Evolutionary conservation across 2,888 invertebrate genomes (phyloP), one percentile per base, ranked within the genome.

Genomic region (Andrena hattorfiana): DNA sequence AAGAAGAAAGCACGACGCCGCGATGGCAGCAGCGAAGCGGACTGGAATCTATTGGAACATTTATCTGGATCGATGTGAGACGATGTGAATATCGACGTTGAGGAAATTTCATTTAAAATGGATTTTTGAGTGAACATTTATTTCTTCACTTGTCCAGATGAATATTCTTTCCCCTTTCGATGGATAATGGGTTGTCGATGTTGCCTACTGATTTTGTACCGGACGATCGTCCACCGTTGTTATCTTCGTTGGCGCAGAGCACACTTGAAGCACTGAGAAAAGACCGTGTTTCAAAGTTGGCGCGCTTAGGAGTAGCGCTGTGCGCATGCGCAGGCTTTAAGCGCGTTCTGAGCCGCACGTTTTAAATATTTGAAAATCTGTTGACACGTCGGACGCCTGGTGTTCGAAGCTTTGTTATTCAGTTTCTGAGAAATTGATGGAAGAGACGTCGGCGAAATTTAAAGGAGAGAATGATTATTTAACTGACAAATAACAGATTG

Each of bases 401-500:
- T 28, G 48, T 69, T 62, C 30, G 28, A n/a, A 60, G 7, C 35
- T 69, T 69, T 59, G 56, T 70, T 59, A 30, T 30, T 13, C 8
- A 13, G 10, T 28, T 59, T 13, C 28, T 49, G 20, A 42, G 20
- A 26, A 28, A 20, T 13, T 48, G n/a, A 54, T n/a, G 23, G 42
- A 1, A 42, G 42, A 16, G 16, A 16, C 16, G 42, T 42, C 42
- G 16, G 5, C 42, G 16, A 42, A 42, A 42, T 42, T 42, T 42
- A 42, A 26, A 26, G 56, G 23, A 56, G 23, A n/a, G 10, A 56
- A 8, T 32, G 5, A 20, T n/a, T n/a, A 62, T 48, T 42, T 69
- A 69, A 69, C 56, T 51, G 56, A 35, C 42, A 70, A 70, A 70
- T 59, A 49, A 64, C 30, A 20, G 59, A 26, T 66, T 48, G 64